Conservation (phyloP, 2,888 invertebrate genomes). For the Melikaiella ostensackeni region DNA sequence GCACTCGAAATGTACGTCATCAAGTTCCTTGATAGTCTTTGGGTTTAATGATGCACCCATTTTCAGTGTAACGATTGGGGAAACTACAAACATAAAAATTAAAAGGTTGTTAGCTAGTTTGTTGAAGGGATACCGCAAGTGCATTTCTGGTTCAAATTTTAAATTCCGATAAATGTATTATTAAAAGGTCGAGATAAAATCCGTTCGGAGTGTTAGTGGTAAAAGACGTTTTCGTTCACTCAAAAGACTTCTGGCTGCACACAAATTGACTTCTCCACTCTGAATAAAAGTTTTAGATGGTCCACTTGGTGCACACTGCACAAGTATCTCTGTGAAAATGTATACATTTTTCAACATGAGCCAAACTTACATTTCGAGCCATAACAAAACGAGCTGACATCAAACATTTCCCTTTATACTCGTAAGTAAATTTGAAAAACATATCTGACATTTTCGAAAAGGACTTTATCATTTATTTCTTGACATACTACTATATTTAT, state of each 20-base stretch:
- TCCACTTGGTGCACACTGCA: not conserved
- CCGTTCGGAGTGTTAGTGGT: not conserved
- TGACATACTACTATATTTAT: too few relatives aligned
- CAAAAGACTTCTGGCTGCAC: not conserved
- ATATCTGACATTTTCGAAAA: too few relatives aligned
- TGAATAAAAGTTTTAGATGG: not conserved
- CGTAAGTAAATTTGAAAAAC: too few relatives aligned
- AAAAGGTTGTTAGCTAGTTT: not conserved
- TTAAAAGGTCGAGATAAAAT: not conserved
- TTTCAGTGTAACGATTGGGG: slow-evolving; percentile 88
- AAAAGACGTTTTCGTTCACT: not conserved
- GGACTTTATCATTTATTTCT: too few relatives aligned
- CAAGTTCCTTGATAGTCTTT: slow-evolving; percentile 92
- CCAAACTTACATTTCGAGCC: too few relatives aligned
- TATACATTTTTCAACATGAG: too few relatives aligned
- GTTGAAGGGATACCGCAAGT: not conserved
- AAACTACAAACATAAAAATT: slow-evolving; percentile 81
- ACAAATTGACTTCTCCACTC: not conserved
- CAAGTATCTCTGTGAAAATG: too few relatives aligned
- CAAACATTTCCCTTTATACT: too few relatives aligned
- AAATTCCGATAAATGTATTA: not conserved
- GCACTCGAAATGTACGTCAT: slow-evolving; percentile 94
- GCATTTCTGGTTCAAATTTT: not conserved
- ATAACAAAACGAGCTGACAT: too few relatives aligned
- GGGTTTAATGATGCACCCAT: slow-evolving; percentile 91